Conservation (phyloP, 2,113 vertebrate species). For the Numenius arquata region DNA sequence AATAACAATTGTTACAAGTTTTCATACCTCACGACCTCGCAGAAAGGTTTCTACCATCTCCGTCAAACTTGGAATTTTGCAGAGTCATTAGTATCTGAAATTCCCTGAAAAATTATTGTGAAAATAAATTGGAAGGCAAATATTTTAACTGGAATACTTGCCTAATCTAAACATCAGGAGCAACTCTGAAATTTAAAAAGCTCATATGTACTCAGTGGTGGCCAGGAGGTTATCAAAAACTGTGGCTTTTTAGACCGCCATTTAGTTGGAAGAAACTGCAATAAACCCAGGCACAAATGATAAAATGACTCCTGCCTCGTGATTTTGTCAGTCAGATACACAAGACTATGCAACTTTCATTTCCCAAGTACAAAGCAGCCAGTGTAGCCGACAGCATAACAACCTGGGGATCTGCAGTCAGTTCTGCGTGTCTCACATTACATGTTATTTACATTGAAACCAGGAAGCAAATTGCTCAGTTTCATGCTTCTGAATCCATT, state of each 20-base stretch:
- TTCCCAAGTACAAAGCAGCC: background rate
- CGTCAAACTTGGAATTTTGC: background rate
- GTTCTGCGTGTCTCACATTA: background rate
- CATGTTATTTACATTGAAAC: background rate
- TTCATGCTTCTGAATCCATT: background rate
- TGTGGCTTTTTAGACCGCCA: background rate
- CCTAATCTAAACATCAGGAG: background rate
- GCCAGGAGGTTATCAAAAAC: background rate
- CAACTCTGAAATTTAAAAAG: background rate
- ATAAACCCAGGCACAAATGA: background rate
- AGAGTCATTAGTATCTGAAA: background rate
- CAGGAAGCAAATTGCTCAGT: background rate
- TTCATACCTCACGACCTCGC: accelerated
- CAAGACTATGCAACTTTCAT: background rate
- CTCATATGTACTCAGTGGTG: accelerated
- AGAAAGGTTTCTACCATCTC: background rate
- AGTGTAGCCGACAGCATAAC: background rate
- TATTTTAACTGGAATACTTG: background rate
- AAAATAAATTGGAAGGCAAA: background rate
- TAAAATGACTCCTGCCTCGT: background rate
- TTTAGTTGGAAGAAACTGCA: background rate
- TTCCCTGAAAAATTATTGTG: background rate
- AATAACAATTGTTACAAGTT: background rate
- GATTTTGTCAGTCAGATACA: background rate
- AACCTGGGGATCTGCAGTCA: accelerated